Base-by-base conservation (phyloP, 37 sponge, comb jelly and placozoan genomes). In the Crambe crambe region DNA sequence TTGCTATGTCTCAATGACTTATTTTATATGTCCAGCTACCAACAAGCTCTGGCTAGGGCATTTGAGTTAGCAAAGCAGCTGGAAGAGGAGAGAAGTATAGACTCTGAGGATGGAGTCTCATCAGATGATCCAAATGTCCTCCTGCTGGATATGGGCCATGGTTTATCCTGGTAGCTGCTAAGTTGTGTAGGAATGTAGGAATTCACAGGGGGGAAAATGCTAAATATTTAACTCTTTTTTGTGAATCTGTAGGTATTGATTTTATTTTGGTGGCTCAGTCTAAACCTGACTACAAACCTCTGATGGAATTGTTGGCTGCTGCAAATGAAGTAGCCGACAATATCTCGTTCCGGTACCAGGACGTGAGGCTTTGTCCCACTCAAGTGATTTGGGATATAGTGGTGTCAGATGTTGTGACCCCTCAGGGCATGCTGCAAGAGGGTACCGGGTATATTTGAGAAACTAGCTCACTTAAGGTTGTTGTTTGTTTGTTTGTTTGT, bases 361-460 rank as follows among this genome's bases (percentile, higher is more conserved):
- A 83, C 31, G 3, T 68, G 39, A 61, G 29, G 6, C 12, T 17
- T 2, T 61, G 29, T 27, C 69, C 12, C 21, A 5, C 69, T 18
- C 76, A 76, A 22, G 27, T 73, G 0, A 70, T 72, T 60, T 85
- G 86, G 87, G 83, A 85, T 31, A 87, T 86, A 0, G 75, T 90
- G 12, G 71, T 79, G 39, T 71, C 42, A 58, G 85, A 84, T 35
- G 67, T 84, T 38, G 74, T 85, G 35, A 81, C 73, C 34, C 85
- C 91, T 43, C 81, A 83, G 32, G 85, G 86, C 31, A 70, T 39
- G 17, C 74, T 86, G 22, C 74, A 36, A 18, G 17, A 70, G 32
- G 79, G 71, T n/a, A n/a, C n/a, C n/a, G n/a, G n/a, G n/a, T 0
- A 36, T 77, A 67, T 69, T 89, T 22, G 82, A 76, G 30, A 65